phyloP scores from a whole-genome alignment of 2,888 invertebrate species.

The Chydorus sphaericus region DNA sequence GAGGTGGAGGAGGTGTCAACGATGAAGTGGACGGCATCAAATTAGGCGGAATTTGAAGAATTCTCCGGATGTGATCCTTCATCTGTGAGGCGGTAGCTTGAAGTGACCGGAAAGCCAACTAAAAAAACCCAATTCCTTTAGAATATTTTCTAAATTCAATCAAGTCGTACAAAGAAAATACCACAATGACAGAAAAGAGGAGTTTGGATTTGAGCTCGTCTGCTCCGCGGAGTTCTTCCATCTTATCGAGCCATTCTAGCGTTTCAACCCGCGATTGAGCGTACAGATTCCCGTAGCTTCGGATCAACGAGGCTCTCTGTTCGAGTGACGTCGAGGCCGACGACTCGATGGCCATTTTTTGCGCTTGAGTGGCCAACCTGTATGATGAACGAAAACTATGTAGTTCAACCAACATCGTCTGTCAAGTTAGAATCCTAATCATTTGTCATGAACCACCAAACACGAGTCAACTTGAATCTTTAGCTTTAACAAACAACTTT shows the following conservation, averaged over 20 bases:
- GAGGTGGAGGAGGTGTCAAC: constrained; percentile 9
- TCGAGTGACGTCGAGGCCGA: constrained; percentile 16
- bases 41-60: constrained; percentile 34
- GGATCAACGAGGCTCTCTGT: constrained; percentile 40
- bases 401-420: too few species aligned
- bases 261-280: constrained; percentile 69
- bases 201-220: constrained; percentile 87
- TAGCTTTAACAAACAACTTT: too few species aligned
- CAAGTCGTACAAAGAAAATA: constrained; percentile 28
- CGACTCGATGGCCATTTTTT: constrained; percentile 25
- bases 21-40: background rate
- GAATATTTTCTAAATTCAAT: constrained; percentile 5
- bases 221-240: constrained; percentile 65
- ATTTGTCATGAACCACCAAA: too few species aligned
- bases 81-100: constrained; percentile 51
- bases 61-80: constrained; percentile 50
- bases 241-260: constrained; percentile 65
- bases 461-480: too few species aligned
- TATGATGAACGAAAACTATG: constrained; percentile 12
- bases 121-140: constrained; percentile 21
- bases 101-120: constrained; percentile 59
- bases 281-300: constrained; percentile 71
- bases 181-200: constrained; percentile 88
- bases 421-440: too few species aligned
- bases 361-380: constrained; percentile 27